Conservation (phyloP, 1,140 invertebrate species). For the Aricia agestis region DNA sequence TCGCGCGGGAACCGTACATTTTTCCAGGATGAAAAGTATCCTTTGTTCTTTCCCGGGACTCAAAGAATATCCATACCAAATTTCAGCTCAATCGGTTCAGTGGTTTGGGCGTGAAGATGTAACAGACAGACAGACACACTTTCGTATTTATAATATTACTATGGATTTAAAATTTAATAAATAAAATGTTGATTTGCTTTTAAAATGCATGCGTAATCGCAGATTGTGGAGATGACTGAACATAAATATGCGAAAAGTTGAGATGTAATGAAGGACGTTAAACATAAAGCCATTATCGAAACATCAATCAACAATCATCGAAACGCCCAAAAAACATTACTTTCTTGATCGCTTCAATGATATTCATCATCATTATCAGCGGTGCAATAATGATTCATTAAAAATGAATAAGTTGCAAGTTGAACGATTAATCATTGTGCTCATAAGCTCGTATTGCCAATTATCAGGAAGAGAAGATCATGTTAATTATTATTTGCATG, state of each 20-base stretch:
- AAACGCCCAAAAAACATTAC: background rate
- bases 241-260: background rate
- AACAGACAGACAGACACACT: too few relatives aligned
- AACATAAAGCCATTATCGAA: conserved; percentile 8
- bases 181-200: too few relatives aligned
- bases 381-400: conserved; percentile 3
- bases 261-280: conserved; percentile 1
- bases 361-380: conserved; percentile 6
- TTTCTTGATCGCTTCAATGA: conserved; percentile 8
- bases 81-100: too few relatives aligned
- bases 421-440: background rate
- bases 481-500: too few relatives aligned
- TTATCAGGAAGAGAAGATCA: background rate
- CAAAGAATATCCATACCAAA: too few relatives aligned
- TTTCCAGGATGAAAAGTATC: too few relatives aligned
- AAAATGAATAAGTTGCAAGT: background rate
- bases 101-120: too few relatives aligned
- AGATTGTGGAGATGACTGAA: background rate
- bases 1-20: too few relatives aligned
- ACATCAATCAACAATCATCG: conserved; percentile 6
- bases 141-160: too few relatives aligned
- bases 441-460: background rate
- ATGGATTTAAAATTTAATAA: too few relatives aligned
- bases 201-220: background rate
- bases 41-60: too few relatives aligned